Percentiles rank a stretch among this genome's conserved stretches.
phyloP scores from a whole-genome alignment of 1,140 invertebrate species.

The Sipha flava region DNA sequence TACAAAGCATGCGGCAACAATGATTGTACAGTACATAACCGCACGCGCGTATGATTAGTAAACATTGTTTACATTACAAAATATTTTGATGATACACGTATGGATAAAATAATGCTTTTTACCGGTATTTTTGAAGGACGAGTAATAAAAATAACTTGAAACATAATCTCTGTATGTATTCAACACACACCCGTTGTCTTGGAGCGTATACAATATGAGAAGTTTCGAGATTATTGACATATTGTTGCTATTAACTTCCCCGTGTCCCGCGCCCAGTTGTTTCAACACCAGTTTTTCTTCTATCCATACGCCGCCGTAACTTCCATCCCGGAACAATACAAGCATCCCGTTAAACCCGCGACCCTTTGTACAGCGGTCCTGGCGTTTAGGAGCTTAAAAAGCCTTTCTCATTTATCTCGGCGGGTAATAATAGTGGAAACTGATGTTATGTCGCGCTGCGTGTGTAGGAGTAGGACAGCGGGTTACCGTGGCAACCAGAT shows the following conservation, averaged over 20 bases:
- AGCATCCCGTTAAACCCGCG: neutral
- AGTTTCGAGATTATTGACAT: neutral
- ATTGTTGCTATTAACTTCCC: neutral
- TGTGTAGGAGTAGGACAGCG: neutral
- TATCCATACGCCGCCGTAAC: neutral
- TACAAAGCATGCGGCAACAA: no score
- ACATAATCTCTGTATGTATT: neutral
- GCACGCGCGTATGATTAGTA: no score
- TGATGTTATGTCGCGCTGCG: conserved; percentile 21
- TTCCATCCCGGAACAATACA: neutral
- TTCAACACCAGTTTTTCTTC: neutral
- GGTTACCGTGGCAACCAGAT: conserved; percentile 25
- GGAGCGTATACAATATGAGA: neutral
- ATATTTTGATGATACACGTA: no score
- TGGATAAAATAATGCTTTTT: no score
- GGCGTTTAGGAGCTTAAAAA: conserved; percentile 23
- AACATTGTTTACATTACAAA: no score
- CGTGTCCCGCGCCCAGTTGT: no score
- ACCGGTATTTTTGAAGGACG: neutral
- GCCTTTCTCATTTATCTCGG: conserved; percentile 30
- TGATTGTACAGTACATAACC: no score
- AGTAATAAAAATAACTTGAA: neutral
- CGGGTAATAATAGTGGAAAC: conserved; percentile 30
- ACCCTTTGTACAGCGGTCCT: neutral
- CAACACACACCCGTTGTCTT: neutral